A percentile compares a stretch with the other conserved stretches of the same genome.
Evolutionary conservation across 1,140 invertebrate species (phyloP).

Genomic region (Armadillidium nasatum): DNA sequence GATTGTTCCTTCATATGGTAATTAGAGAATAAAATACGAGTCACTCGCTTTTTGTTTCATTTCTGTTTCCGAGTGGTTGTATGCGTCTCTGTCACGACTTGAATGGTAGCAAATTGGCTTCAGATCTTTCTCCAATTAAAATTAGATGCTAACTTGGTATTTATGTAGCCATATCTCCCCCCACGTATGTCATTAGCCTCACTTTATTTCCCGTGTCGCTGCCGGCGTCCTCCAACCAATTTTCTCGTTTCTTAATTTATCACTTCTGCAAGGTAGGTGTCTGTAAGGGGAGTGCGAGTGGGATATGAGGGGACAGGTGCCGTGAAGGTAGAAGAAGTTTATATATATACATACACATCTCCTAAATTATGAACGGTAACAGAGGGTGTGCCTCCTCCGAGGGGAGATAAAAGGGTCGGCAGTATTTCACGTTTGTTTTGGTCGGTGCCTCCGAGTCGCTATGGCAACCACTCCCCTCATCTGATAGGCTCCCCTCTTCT

Average conservation of each 20-base stretch:
- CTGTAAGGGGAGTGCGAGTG: background rate
- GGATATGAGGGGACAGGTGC: constrained; percentile 4
- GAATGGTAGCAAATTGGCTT: background rate
- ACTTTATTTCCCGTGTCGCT: background rate
- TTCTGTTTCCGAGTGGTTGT: background rate
- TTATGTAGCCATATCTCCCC: constrained; percentile 3
- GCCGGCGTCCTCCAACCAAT: background rate
- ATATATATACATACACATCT: background rate
- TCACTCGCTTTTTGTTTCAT: background rate
- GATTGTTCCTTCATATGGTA: background rate
- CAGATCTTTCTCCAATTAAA: constrained; percentile 13
- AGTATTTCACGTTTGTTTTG: background rate
- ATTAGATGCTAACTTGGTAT: constrained; percentile 1
- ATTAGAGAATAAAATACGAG: background rate
- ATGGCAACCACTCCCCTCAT: background rate
- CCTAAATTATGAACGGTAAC: background rate
- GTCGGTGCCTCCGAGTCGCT: background rate
- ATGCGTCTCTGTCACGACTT: background rate
- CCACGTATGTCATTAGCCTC: background rate
- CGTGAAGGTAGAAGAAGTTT: background rate
- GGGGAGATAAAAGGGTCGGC: background rate
- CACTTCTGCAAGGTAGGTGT: background rate
- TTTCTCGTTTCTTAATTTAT: background rate
- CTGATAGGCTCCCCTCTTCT: background rate
- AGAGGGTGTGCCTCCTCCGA: background rate